A percentile compares a stretch with the other conserved stretches of the same genome.
These are phyloP conservation scores for Craniophora ligustri DNA, from an alignment of 2,888 invertebrate genomes.

Conservation along the genomic window DNA sequence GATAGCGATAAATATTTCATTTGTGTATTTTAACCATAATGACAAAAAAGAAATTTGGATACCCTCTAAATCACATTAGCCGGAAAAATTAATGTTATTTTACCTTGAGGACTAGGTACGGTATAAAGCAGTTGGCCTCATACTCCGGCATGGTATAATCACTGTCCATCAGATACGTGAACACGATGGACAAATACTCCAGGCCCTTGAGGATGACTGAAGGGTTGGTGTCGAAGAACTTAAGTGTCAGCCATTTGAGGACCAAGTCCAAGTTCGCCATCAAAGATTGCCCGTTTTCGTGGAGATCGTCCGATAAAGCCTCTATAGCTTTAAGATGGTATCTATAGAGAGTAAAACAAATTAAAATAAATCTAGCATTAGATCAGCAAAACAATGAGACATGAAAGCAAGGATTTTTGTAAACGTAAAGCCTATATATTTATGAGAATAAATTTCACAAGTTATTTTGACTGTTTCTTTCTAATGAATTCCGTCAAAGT, in stretches of 20 bases:
- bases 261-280: constrained; percentile 97
- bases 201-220: constrained; percentile 98
- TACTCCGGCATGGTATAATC: constrained; percentile 96
- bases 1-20: too few relatives aligned
- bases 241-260: constrained; percentile 97
- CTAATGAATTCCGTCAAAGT: too few relatives aligned
- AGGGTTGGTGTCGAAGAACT: constrained; percentile 99
- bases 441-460: too few relatives aligned
- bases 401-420: too few relatives aligned
- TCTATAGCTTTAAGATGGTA: constrained; percentile 98
- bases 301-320: constrained; percentile 94
- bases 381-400: too few relatives aligned
- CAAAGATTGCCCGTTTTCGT: constrained; percentile 93
- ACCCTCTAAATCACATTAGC: too few relatives aligned
- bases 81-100: constrained; percentile 31
- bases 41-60: too few relatives aligned
- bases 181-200: constrained; percentile 95
- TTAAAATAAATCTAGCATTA: too few relatives aligned
- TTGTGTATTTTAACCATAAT: too few relatives aligned
- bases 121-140: constrained; percentile 97
- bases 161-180: constrained; percentile 93
- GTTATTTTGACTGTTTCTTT: too few relatives aligned
- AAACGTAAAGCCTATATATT: too few relatives aligned
- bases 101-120: constrained; percentile 97
- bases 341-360: constrained; percentile 88